Base-by-base conservation (phyloP, 2,797 vertebrate genomes). In the Pachyuromys duprasi region DNA sequence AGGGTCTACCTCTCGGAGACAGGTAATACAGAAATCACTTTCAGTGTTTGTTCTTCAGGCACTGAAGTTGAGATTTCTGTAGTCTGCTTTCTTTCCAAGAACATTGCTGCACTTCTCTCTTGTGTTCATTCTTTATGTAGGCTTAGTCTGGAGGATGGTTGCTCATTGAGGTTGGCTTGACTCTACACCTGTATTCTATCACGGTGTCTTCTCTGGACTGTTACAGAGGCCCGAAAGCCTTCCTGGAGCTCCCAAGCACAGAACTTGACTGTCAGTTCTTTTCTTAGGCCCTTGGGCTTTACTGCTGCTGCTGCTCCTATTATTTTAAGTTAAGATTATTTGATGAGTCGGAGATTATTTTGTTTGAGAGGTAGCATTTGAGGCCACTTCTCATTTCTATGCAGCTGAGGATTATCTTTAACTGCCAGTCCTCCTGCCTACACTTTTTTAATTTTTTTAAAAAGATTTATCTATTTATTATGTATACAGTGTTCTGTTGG, bases 61-160 rank as follows among this genome's bases (percentile, higher is more conserved):
- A 4, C 31, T 60, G 24, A 87, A 18, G 14, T 83, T 89, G 42
- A 55, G 31, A 57, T 87, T n/a, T 87, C 55, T 80, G 42, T 33
- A 20, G 22, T 86, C 57, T 63, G 57, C 55, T 92, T 86, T 88
- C 92, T 87, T 36, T 78, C 93, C 78, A 14, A 84, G 49, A 95
- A 72, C 49, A 75, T 42, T 62, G 3, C 63, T 92, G 8, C n/a
- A 14, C 2, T 94, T 33, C 87, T 72, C 55, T 69, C 42, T 74
- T 53, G 5, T 74, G 4, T 86, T 80, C 87, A 87, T 67, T 76
- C 67, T 80, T 88, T 24, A 45, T 89, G 79, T 31, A 89, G 13
- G 31, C 31, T 49, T 49, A 84, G 31, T 49, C 11, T 76, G 42
- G 14, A 49, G 74, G 74, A 26, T 31, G 49, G 42, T 33, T 14